Evolutionary conservation across 2,888 invertebrate species (phyloP).

Genomic region (Leptopilina drosophilae): DNA sequence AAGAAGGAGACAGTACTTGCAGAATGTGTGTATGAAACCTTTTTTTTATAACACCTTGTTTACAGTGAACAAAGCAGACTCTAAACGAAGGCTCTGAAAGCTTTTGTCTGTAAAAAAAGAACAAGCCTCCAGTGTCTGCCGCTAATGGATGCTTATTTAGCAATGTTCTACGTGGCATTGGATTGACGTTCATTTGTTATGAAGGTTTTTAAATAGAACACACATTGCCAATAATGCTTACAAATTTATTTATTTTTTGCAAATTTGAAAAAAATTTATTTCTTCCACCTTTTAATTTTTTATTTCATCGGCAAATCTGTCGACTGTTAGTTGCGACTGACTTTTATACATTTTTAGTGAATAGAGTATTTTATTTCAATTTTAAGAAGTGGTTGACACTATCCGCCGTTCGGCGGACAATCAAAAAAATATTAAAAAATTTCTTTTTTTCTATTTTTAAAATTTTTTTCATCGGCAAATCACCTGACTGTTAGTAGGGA

Average conservation of each 20-base stretch:
- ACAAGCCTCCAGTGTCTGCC: slow-evolving; percentile 49
- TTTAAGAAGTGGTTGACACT: too few relatives aligned
- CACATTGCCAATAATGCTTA: not conserved
- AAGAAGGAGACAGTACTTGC: not conserved
- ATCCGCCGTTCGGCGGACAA: too few relatives aligned
- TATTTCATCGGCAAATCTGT: too few relatives aligned
- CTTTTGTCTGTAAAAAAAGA: slow-evolving; percentile 43
- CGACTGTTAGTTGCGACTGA: too few relatives aligned
- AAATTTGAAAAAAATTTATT: too few relatives aligned
- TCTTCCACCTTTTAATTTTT: too few relatives aligned
- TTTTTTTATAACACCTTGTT: slow-evolving; percentile 19
- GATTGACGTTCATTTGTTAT: slow-evolving; percentile 51
- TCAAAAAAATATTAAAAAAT: too few relatives aligned
- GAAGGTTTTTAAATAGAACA: slow-evolving; percentile 28
- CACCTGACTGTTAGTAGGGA: too few relatives aligned
- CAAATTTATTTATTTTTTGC: not conserved
- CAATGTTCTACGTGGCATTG: slow-evolving; percentile 30
- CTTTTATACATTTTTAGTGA: too few relatives aligned
- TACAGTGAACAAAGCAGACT: slow-evolving; percentile 18
- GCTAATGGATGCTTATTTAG: slow-evolving; percentile 53
- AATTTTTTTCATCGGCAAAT: too few relatives aligned
- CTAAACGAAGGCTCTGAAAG: slow-evolving; percentile 19
- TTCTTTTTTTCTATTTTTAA: too few relatives aligned
- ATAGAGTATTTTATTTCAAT: too few relatives aligned
- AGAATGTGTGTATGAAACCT: slow-evolving; percentile 4